Percentiles rank a stretch among this genome's conserved stretches.
Evolutionary conservation across 2,888 invertebrate genomes (phyloP).

Genomic region (Diabrotica balteata): DNA sequence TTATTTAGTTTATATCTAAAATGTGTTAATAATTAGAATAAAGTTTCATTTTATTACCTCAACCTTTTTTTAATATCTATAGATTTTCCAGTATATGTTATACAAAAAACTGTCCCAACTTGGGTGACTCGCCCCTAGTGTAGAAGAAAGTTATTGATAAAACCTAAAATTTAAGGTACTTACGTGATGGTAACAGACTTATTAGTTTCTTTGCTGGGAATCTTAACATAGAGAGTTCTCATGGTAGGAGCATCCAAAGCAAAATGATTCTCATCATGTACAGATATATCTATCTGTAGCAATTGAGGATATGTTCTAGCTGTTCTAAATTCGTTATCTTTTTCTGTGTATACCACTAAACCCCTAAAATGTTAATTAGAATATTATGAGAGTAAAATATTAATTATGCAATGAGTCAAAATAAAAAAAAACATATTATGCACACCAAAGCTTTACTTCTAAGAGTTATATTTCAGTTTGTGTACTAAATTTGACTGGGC

Average conservation of each 20-base stretch:
- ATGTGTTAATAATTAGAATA: too few relatives aligned
- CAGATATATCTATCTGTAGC: slow-evolving; percentile 58
- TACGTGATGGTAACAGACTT: slow-evolving; percentile 44
- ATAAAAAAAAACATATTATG: neutral
- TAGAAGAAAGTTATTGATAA: too few relatives aligned
- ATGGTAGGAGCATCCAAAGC: slow-evolving; percentile 62
- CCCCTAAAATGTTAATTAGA: slow-evolving; percentile 50
- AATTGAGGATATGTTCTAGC: slow-evolving; percentile 61
- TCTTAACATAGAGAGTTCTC: slow-evolving; percentile 58
- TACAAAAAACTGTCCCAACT: too few relatives aligned
- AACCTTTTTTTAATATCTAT: too few relatives aligned
- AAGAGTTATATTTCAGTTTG: too few relatives aligned
- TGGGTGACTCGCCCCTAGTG: too few relatives aligned
- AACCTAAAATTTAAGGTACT: slow-evolving; percentile 15
- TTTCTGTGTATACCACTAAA: slow-evolving; percentile 59
- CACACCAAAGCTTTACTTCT: too few relatives aligned
- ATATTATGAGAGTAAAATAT: neutral
- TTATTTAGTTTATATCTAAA: too few relatives aligned
- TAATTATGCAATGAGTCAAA: neutral
- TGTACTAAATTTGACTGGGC: too few relatives aligned
- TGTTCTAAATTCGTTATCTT: slow-evolving; percentile 58
- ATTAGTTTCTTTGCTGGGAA: slow-evolving; percentile 51
- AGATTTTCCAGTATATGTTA: too few relatives aligned
- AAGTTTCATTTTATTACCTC: too few relatives aligned
- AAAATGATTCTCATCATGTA: slow-evolving; percentile 57